Conservation (phyloP, 2,797 vertebrate species). For the Manis javanica region DNA sequence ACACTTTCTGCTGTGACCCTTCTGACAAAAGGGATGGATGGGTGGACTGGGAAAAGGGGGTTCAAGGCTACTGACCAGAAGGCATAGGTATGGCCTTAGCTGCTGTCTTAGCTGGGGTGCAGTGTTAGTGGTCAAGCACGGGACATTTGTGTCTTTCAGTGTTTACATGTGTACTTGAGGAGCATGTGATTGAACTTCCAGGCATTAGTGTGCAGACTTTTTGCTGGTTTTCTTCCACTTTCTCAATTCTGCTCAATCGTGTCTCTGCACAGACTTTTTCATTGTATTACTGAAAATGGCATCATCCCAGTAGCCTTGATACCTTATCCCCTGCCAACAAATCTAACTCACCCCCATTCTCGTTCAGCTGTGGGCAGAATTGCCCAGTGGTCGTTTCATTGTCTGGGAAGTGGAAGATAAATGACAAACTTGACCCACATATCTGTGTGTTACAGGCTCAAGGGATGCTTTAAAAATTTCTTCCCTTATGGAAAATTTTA, state of each 20-base stretch:
- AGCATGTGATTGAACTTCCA: too few relatives aligned
- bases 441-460: slow-evolving; percentile 49
- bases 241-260: background rate
- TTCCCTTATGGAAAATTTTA: slow-evolving; percentile 54
- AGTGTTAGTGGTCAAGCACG: background rate
- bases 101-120: fast-evolving
- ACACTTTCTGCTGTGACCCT: background rate
- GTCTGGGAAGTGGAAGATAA: slow-evolving; percentile 66
- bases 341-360: background rate
- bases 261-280: background rate
- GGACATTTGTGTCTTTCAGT: background rate
- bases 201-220: background rate
- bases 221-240: background rate
- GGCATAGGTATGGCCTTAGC: fast-evolving
- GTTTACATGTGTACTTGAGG: background rate
- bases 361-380: slow-evolving; percentile 38
- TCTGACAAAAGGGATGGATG: background rate
- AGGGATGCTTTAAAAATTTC: slow-evolving; percentile 59
- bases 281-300: slow-evolving; percentile 39
- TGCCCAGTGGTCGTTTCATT: slow-evolving; percentile 59
- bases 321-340: slow-evolving; percentile 54
- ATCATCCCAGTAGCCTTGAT: background rate
- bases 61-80: background rate
- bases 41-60: background rate
- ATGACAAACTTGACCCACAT: slow-evolving; percentile 70